A percentile compares a stretch with the other conserved stretches of the same genome.
Conservation (phyloP, 2,888 invertebrate genomes). For the Clivina fossor region DNA sequence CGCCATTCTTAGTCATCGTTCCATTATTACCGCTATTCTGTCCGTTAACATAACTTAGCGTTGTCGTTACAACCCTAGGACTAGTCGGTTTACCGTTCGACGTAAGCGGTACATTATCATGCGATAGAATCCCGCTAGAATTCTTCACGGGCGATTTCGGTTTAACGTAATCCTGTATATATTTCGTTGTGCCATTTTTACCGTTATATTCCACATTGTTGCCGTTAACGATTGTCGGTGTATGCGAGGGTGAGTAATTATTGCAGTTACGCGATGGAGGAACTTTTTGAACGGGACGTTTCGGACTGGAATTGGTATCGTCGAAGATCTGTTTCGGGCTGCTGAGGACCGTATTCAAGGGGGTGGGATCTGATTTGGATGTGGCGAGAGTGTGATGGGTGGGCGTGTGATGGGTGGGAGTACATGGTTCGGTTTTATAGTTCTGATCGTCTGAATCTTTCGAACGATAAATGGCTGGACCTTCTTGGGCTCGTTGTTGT, state of each 20-base stretch:
- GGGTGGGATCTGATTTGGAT: conserved; percentile 56
- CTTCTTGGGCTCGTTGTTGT: conserved; percentile 80
- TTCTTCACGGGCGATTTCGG: conserved; percentile 68
- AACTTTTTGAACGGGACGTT: conserved; percentile 77
- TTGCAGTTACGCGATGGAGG: conserved; percentile 69
- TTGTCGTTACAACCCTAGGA: conserved; percentile 60
- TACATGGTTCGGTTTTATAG: conserved; percentile 57
- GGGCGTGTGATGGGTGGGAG: conserved; percentile 57
- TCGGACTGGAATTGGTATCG: conserved; percentile 55
- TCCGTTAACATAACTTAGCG: conserved; percentile 63
- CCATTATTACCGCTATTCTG: conserved; percentile 52
- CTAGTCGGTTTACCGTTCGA: conserved; percentile 47
- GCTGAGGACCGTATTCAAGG: conserved; percentile 54
- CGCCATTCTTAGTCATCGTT: conserved; percentile 44
- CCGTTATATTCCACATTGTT: conserved; percentile 44
- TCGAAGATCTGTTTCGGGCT: conserved; percentile 61
- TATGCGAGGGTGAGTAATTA: conserved; percentile 44
- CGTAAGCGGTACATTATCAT: conserved; percentile 55
- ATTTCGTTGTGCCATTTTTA: conserved; percentile 47
- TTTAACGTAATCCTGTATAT: conserved; percentile 61
- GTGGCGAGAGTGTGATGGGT: conserved; percentile 48
- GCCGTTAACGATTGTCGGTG: conserved; percentile 25
- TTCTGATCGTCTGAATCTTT: conserved; percentile 61
- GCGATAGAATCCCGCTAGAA: conserved; percentile 62
- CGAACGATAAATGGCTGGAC: conserved; percentile 68